Base-by-base conservation (phyloP, 2,888 invertebrate genomes). In the Amiota mariae region DNA sequence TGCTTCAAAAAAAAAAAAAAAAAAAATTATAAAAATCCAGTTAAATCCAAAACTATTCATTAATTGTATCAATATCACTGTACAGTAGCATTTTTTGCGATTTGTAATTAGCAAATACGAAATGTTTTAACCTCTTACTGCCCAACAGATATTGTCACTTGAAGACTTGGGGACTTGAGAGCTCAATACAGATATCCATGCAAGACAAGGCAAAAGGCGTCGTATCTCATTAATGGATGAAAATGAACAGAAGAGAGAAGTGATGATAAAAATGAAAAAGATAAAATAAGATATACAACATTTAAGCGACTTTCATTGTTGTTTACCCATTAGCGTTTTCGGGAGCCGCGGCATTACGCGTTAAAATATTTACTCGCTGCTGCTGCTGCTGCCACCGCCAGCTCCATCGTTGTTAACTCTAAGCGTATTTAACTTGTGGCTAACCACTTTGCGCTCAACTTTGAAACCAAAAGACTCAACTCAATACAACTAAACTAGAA, bases 321-420 rank as follows among this genome's bases (percentile, higher is more conserved):
- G 85, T 87, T 87, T 87, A 84, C 86, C 87, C 87, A 87, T 87
- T 87, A 87, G 85, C 86, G 87, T 85, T 82, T 81, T 82, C 48
- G 81, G 78, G 67, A 68, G 67, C 67, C 67, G 66, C 67, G 66
- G 70, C 70, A 59, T 70, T 68, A 59, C 70, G 70, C 80, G 63
- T 49, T 82, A 81, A 83, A 83, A 83, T 83, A 81, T 83, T 83
- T 83, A 77, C 81, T 77, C 75, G 79, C 78, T 72, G 70, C 20
- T 54, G 70, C 20, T 54, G 70, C 61, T 72, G 72, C 72, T 61
- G 47, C 46, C 56, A 51, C 54, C 46, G 13, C 54, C 66, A 46
- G n/a, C 24, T 68, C 36, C 74, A 36, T 36, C 73, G 76, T 12
- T 24, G 71, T 64, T 51, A 56, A 64, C 67, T 57, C 61, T 71